A percentile compares a stretch with the other conserved stretches of the same genome.
These are phyloP conservation scores for Bos taurus DNA, from an alignment of 2,113 vertebrate genomes.

Conservation along the genomic window DNA sequence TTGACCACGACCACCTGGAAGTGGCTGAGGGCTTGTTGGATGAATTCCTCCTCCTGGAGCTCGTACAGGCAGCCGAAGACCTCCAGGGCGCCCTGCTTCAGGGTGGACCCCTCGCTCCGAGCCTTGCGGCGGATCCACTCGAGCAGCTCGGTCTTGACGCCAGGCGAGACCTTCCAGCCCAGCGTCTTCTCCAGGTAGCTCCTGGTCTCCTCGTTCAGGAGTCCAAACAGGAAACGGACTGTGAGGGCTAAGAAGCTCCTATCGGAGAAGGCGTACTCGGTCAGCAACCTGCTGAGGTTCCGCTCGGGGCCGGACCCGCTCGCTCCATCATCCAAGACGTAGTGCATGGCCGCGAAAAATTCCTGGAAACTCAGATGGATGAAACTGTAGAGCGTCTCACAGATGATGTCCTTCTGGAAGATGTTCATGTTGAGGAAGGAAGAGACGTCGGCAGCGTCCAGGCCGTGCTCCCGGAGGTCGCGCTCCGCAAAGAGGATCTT, in stretches of 20 bases:
- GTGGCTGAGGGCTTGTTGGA: neutral
- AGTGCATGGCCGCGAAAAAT: slow-evolving; percentile 77
- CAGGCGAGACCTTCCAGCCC: slow-evolving; percentile 33
- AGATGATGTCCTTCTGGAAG: slow-evolving; percentile 54
- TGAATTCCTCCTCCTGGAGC: slow-evolving; percentile 57
- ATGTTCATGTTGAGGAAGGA: slow-evolving; percentile 72
- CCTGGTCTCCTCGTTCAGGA: slow-evolving; percentile 49
- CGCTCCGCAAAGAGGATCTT: slow-evolving; percentile 72
- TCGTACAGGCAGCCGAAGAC: slow-evolving; percentile 72
- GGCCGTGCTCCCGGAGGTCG: slow-evolving; percentile 62
- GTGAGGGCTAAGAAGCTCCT: neutral
- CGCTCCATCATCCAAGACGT: neutral
- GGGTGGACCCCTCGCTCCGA: neutral
- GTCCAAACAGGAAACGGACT: slow-evolving; percentile 73
- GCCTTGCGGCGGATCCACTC: slow-evolving; percentile 61
- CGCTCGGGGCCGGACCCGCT: rapidly evolving
- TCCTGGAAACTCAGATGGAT: slow-evolving; percentile 80
- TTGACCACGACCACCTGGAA: slow-evolving; percentile 49
- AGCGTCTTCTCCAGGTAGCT: neutral
- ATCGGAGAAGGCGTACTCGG: neutral
- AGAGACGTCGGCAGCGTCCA: slow-evolving; percentile 47
- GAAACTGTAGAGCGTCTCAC: slow-evolving; percentile 71
- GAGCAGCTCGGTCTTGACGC: slow-evolving; percentile 29
- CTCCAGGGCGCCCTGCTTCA: slow-evolving; percentile 60
- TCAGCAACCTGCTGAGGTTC: neutral